Conservation (phyloP, 2,797 vertebrate genomes). For the Hippocampus kuda region DNA sequence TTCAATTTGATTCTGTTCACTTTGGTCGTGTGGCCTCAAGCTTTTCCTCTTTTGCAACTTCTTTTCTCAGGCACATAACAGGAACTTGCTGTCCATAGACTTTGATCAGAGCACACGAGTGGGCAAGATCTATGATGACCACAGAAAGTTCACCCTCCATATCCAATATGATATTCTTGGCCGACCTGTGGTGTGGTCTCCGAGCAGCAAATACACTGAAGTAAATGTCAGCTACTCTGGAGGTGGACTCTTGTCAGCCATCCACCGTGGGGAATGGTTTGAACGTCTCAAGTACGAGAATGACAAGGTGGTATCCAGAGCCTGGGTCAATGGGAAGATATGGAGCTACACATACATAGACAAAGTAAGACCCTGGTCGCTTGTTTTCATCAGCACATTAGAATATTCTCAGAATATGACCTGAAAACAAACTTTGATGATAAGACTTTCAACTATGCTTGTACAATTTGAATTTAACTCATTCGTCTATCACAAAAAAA, state of each 20-base stretch:
- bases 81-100: constrained; percentile 96
- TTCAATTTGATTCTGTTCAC: not conserved
- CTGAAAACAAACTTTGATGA: not conserved
- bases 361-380: constrained; percentile 67
- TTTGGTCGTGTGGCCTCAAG: not conserved
- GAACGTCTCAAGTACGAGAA: constrained; percentile 94
- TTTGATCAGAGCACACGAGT: constrained; percentile 88
- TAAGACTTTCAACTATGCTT: not conserved
- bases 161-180: constrained; percentile 89
- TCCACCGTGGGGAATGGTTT: constrained; percentile 93
- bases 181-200: constrained; percentile 86
- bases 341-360: constrained; percentile 98
- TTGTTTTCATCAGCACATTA: not conserved
- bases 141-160: constrained; percentile 95
- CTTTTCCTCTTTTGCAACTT: not conserved
- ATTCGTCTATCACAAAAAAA: not conserved
- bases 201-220: constrained; percentile 92
- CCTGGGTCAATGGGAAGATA: constrained; percentile 96
- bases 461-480: not conserved
- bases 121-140: constrained; percentile 97
- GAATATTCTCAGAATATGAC: not conserved
- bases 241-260: constrained; percentile 79
- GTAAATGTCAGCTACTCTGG: constrained; percentile 90
- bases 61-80: constrained; percentile 81
- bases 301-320: constrained; percentile 84